Base-by-base conservation (phyloP, 2,113 vertebrate genomes). In the Heterocephalus glaber region DNA sequence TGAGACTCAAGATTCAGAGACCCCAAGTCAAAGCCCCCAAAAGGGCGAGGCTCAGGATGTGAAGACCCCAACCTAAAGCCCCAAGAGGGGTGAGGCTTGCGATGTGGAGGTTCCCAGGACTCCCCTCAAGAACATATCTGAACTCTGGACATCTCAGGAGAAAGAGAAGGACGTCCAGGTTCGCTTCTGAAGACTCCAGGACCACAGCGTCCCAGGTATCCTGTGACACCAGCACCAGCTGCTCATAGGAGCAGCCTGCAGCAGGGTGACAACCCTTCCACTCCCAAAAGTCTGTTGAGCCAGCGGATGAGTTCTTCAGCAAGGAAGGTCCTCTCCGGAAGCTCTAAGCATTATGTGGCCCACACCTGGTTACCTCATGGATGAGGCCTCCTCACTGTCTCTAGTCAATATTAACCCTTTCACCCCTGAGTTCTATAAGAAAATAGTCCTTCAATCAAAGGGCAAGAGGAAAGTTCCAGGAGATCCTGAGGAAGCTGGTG, bases 351-450 rank as follows among this genome's bases (percentile, higher is more conserved):
- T 3, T n/a, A 88, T 98, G 44, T 97, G 97, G 4, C 96, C 98
- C 33, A 89, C 98, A 13, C 98, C 98, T 16, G 65, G 89, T 10
- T 95, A 97, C 54, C 83, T 97, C 66, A 79, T 47, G 0, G 97
- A 98, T 19, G 98, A 98, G 72, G 94, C 89, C 44, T 35, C 97
- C 22, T 96, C 97, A 20, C 49, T 97, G 11, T 97, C 98, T 6
- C 98, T 98, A 19, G 99, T 99, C 97, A 99, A 99, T 68, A 98
- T 99, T 54, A 99, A 99, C 86, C 99, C 99, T 41, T 99, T 99
- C 93, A 99, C 99, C 13, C 99, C 99, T 0, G 99, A 99, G 72
- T 98, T 99, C 0, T 99, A 98, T 12, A 97, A 98, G 60, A 98
- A 98, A 89, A 96, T 96, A 92, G 82, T 98, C 41, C 96, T 98